Evolutionary conservation across 1,140 invertebrate genomes (phyloP), one percentile per base, ranked within the genome.

Genomic region (Bombus pyrosoma): DNA sequence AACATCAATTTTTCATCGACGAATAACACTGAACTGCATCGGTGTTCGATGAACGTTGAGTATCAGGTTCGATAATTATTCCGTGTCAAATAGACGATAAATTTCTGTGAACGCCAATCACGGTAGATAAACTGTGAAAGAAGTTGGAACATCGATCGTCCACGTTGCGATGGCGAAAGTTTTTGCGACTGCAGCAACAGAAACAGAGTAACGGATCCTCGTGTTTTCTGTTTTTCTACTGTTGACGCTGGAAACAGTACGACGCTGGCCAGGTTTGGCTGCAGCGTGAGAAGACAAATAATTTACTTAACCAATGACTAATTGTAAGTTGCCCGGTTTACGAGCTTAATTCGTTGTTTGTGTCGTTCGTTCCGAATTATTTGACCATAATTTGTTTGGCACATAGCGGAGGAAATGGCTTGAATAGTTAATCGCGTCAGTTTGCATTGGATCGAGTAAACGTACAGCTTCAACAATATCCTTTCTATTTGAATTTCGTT

Each of bases 141-240:
- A 77, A 41, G 15, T 39, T 9, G 8, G 10, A 25, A 25, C 57
- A 22, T 13, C 22, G n/a, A 34, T 39, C 53, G 57, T 77, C 37
- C 15, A 37, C 75, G 57, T 77, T 77, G 37, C 37, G n/a, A 12
- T 13, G n/a, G 8, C 18, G 15, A 15, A 57, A 22, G 34, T 69
- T 80, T 69, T 80, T 80, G 34, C 64, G 15, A 12, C 3, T 32
- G n/a, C 13, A 25, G 34, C 25, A 39, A 69, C 64, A 43, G 41
- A 53, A 68, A 37, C 32, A 13, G 18, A 53, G 1, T 69, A 80
- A 80, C 78, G 78, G 78, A 22, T 28, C 32, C 28, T 80, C 25
- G 8, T 37, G 32, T 79, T 37, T 47, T 68, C 62, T 37, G 43
- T 80, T 69, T 64, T 43, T 47, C 43, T 15, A 28, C 32, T 53